Conservation (phyloP, 2,888 invertebrate species). For the Apocheima hispidaria region DNA sequence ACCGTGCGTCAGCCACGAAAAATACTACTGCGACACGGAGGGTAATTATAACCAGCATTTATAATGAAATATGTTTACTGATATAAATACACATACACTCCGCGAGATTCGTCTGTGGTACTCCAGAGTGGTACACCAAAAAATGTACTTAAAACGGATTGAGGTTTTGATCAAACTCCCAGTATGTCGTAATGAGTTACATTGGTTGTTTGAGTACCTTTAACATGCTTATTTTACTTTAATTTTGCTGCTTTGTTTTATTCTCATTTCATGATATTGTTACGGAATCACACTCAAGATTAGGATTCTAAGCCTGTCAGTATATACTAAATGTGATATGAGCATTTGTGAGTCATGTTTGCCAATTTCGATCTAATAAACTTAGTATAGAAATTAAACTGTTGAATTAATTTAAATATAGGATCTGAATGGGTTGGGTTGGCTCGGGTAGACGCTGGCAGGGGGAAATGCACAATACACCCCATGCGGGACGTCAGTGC, state of each 20-base stretch:
- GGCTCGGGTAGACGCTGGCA: too few relatives aligned
- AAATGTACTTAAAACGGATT: neutral
- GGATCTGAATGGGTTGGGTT: too few relatives aligned
- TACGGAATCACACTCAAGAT: neutral
- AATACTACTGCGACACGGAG: conserved; percentile 31
- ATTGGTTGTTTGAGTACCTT: neutral
- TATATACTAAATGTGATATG: too few relatives aligned
- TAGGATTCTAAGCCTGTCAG: neutral
- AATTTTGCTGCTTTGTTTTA: neutral
- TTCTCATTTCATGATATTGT: neutral
- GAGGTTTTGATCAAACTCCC: neutral
- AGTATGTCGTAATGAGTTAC: neutral
- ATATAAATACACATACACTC: conserved; percentile 26
- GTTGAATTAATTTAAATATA: too few relatives aligned
- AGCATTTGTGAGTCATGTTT: too few relatives aligned
- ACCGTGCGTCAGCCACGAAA: conserved; percentile 32
- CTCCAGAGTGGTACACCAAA: conserved; percentile 7
- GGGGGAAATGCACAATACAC: too few relatives aligned
- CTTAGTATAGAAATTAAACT: too few relatives aligned
- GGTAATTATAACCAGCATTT: conserved; percentile 34
- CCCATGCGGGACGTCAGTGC: too few relatives aligned
- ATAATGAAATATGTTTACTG: conserved; percentile 29
- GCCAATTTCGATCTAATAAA: too few relatives aligned
- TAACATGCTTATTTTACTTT: neutral
- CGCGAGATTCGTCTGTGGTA: conserved; percentile 8